phyloP scores from a whole-genome alignment of 2,797 vertebrate species.

The Odontamblyopus lacepedii region DNA sequence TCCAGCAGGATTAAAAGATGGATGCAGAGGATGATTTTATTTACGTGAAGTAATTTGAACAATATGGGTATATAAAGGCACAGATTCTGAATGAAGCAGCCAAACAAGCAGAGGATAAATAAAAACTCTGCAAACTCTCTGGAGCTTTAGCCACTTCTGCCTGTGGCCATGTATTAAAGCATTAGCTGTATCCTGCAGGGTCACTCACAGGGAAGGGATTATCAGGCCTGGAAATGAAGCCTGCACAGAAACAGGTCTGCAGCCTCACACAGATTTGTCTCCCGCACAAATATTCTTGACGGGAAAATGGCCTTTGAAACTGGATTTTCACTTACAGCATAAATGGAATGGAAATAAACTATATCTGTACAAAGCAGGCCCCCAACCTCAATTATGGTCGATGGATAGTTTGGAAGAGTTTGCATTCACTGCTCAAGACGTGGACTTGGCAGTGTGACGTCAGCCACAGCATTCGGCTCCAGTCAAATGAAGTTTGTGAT shows the following conservation, averaged over 20 bases:
- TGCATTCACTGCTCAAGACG: conserved; percentile 25
- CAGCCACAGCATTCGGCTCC: no score
- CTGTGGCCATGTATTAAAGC: conserved; percentile 33
- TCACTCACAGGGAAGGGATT: conserved; percentile 52
- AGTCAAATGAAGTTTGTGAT: no score
- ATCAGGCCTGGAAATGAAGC: conserved; percentile 47
- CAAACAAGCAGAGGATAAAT: conserved; percentile 22
- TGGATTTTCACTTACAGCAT: conserved; percentile 29
- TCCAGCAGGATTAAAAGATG: background rate
- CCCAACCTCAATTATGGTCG: conserved; percentile 18
- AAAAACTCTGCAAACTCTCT: background rate
- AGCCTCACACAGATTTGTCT: conserved; percentile 38
- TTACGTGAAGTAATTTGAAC: background rate
- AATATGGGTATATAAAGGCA: background rate
- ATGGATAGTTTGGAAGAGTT: conserved; percentile 19
- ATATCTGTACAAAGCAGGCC: conserved; percentile 52
- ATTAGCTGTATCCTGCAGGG: conserved; percentile 34
- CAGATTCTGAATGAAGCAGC: background rate
- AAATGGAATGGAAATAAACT: conserved; percentile 32
- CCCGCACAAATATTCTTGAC: conserved; percentile 45
- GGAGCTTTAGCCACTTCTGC: conserved; percentile 39
- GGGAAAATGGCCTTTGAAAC: conserved; percentile 33
- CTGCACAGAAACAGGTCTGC: conserved; percentile 45
- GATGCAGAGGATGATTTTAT: background rate
- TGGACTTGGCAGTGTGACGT: background rate